phyloP scores from a whole-genome alignment of 2,797 vertebrate genomes.

The Neomorphus geoffroyi region DNA sequence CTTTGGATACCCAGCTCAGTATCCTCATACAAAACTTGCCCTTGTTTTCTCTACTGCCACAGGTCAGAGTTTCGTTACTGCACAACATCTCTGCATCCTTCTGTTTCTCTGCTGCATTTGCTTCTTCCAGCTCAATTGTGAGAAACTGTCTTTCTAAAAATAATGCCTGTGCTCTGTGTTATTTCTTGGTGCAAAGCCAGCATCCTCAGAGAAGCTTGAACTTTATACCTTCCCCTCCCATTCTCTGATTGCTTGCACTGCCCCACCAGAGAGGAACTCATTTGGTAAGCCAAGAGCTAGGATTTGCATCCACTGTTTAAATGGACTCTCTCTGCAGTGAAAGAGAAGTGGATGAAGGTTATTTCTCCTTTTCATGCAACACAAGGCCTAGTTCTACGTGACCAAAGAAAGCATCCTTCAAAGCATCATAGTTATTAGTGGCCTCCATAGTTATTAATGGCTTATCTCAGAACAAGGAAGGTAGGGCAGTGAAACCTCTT shows the following conservation, averaged over 20 bases:
- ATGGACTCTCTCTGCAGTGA: not conserved
- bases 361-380: not conserved
- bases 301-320: not conserved
- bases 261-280: not conserved
- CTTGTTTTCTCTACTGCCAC: not conserved
- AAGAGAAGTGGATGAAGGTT: not conserved
- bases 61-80: not conserved
- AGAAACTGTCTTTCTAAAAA: not conserved
- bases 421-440: not conserved
- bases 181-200: not conserved
- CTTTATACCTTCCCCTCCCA: not conserved
- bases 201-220: not conserved
- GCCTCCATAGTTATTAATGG: rapidly evolving
- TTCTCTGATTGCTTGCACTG: not conserved
- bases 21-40: not conserved
- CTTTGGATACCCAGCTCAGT: no score
- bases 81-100: not conserved
- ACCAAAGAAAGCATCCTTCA: rapidly evolving
- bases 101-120: not conserved
- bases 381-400: not conserved
- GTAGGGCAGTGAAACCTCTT: not conserved
- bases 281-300: not conserved
- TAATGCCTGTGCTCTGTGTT: not conserved
- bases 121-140: not conserved
- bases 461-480: not conserved